A percentile compares a stretch with the other conserved stretches of the same genome.
Conservation (phyloP, 2,113 vertebrate genomes). For the Pycnonotus jocosus region DNA sequence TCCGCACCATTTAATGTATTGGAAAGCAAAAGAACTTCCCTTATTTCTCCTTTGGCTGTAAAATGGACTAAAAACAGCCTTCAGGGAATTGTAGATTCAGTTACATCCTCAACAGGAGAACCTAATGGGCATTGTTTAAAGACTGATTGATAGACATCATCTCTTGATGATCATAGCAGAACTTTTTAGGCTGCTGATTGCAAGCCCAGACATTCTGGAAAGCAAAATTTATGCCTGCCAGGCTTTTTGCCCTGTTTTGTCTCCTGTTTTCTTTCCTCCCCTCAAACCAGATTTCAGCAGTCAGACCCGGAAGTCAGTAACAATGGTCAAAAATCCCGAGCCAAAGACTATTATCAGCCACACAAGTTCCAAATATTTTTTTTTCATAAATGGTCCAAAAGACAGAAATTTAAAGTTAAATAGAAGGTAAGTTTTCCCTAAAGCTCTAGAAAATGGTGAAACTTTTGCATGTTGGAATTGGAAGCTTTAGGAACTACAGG, state of each 20-base stretch:
- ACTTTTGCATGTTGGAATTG: neutral
- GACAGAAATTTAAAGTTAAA: neutral
- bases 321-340: neutral
- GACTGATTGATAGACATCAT: conserved; percentile 54
- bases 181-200: conserved; percentile 41
- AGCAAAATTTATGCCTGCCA: conserved; percentile 23
- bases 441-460: neutral
- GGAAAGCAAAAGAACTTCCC: conserved; percentile 23
- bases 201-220: conserved; percentile 39
- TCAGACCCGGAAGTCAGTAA: neutral
- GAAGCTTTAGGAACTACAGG: neutral
- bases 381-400: neutral
- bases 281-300: conserved; percentile 13
- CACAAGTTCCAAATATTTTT: neutral
- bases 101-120: conserved; percentile 34
- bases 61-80: conserved; percentile 11
- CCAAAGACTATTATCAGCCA: neutral
- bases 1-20: conserved; percentile 18
- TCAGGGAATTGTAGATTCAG: neutral
- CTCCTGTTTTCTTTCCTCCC: neutral
- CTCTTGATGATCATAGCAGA: conserved; percentile 62
- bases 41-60: conserved; percentile 18
- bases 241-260: neutral
- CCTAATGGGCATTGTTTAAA: conserved; percentile 24
- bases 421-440: neutral